Evolutionary conservation across 2,888 invertebrate species (phyloP).

Genomic region (Epinotia demarniana): DNA sequence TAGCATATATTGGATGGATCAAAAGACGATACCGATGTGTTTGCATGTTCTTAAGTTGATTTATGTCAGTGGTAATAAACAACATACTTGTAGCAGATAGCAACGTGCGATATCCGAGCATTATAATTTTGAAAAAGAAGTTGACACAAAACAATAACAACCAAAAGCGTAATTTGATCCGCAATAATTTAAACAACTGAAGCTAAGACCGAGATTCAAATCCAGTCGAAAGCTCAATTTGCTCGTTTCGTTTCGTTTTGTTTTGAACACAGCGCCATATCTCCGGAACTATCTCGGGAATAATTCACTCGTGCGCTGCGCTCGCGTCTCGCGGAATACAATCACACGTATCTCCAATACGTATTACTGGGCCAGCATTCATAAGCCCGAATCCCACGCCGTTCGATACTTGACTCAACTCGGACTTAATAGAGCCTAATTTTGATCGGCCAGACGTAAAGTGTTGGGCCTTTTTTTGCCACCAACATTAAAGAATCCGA

Average conservation of each 20-base stretch:
- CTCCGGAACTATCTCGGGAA: slow-evolving; percentile 77
- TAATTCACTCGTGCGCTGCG: slow-evolving; percentile 67
- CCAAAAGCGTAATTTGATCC: slow-evolving; percentile 42
- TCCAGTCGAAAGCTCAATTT: slow-evolving; percentile 72
- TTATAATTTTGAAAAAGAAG: slow-evolving; percentile 38
- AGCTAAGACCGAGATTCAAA: slow-evolving; percentile 59
- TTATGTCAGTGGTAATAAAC: slow-evolving; percentile 18
- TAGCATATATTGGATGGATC: slow-evolving; percentile 23
- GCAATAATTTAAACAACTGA: slow-evolving; percentile 45
- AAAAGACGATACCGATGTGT: background rate
- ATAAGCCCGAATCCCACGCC: slow-evolving; percentile 20
- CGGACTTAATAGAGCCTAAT: slow-evolving; percentile 39
- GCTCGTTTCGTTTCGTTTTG: slow-evolving; percentile 76
- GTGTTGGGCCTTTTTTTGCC: slow-evolving; percentile 47
- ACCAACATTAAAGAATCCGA: slow-evolving; percentile 59
- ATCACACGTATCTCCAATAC: slow-evolving; percentile 48
- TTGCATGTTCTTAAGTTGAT: slow-evolving; percentile 5
- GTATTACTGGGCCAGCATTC: slow-evolving; percentile 23
- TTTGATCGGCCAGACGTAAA: slow-evolving; percentile 22
- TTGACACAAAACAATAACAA: slow-evolving; percentile 43
- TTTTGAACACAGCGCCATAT: slow-evolving; percentile 72
- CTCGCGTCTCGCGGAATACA: slow-evolving; percentile 50
- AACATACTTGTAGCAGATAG: slow-evolving; percentile 8
- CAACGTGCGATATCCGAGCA: slow-evolving; percentile 26
- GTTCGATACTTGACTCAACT: slow-evolving; percentile 24